A percentile compares a stretch with the other conserved stretches of the same genome.
Conservation (phyloP, 2,888 invertebrate species). For the Caenorhabditis japonica region DNA sequence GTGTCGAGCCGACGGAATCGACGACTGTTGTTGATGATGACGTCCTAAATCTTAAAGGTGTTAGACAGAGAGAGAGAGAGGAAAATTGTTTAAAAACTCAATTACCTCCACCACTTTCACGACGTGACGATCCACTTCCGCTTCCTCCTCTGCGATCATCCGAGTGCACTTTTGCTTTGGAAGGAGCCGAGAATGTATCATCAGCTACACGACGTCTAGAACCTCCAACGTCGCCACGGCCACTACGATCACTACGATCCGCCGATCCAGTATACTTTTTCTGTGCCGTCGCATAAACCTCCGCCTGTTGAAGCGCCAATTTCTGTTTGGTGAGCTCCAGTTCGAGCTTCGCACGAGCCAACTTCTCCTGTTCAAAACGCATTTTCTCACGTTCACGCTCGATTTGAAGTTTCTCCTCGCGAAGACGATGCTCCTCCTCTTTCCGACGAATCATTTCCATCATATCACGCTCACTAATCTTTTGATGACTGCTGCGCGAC, state of each 20-base stretch:
- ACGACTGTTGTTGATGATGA: neutral
- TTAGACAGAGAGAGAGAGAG: no score
- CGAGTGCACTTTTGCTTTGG: neutral
- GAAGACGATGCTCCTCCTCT: slow-evolving; percentile 87
- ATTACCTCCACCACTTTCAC: no score
- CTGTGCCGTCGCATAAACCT: neutral
- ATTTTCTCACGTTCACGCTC: slow-evolving; percentile 77
- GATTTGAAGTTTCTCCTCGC: slow-evolving; percentile 85
- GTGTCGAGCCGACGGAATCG: slow-evolving; percentile 13
- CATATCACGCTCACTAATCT: slow-evolving; percentile 79
- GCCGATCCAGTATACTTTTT: neutral
- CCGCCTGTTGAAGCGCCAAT: slow-evolving; percentile 20
- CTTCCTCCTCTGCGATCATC: neutral
- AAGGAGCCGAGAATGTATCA: neutral
- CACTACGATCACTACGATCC: neutral
- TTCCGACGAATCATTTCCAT: slow-evolving; percentile 86
- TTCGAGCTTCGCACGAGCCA: slow-evolving; percentile 90
- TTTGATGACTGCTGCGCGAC: neutral
- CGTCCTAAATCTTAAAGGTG: no score
- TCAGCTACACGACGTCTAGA: neutral
- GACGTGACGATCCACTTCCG: neutral
- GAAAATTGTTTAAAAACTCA: no score
- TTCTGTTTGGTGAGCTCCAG: slow-evolving; percentile 82
- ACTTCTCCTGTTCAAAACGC: slow-evolving; percentile 85
- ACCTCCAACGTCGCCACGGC: neutral